Evolutionary conservation across 2,113 vertebrate species (phyloP), one percentile per base, ranked within the genome.

Genomic region (Acanthochromis polyacanthus): DNA sequence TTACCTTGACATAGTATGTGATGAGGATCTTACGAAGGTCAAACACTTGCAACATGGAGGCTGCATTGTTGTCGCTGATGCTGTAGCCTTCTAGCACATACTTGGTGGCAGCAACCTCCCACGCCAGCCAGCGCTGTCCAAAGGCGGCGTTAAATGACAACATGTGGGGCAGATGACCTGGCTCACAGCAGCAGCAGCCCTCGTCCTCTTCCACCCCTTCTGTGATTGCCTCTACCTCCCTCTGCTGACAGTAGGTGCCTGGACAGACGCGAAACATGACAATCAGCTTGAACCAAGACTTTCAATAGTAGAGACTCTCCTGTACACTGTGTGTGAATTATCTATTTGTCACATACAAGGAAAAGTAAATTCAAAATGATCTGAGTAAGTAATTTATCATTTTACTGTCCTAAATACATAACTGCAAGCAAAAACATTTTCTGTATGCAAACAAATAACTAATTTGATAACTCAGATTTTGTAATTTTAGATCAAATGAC

Each of bases 221-320:
- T 0, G 97, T 97, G 93, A 97, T 97, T 57, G 97, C 97, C 89
- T 97, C 97, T 58, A 97, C 97, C 90, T 97, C 97, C 1, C 97
- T 94, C 95, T 97, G 97, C 93, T 97, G 97, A 91, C 97, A 98
- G 88, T 97, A 97, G 0, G 96, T 97, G 5, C 96, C 97, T 97
- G 78, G 11, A 70, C 48, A 82, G 1, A 78, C 19, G 67, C 36
- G 38, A 66, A 20, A n/a, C n/a, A 36, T 30, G 19, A 51, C 19
- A n/a, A 53, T 59, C 20, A 60, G 58, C 48, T 19, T 25, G 23
- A 25, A 3, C 23, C 23, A 30, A 53, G 23, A 11, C 7, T 15
- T 43, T 12, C 40, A 43, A 22, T 5, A 64, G 23, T 48, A 3
- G 25, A 46, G 38, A 32, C 52, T 55, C 28, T 30, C 30, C 30